Evolutionary conservation across 1,140 invertebrate species (phyloP).

Genomic region (Scaptomyza hsui): DNA sequence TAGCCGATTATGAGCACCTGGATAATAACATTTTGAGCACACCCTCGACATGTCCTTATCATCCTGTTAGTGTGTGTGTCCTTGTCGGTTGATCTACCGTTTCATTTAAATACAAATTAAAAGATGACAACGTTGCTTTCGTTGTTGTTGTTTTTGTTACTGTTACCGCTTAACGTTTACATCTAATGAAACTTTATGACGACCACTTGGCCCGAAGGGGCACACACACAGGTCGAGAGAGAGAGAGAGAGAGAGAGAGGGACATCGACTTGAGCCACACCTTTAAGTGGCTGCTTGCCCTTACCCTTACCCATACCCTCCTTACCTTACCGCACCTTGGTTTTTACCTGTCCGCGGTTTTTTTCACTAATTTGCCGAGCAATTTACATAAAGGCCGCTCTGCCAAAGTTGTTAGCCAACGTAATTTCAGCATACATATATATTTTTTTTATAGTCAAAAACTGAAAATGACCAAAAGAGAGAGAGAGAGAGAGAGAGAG

Average conservation of each 20-base stretch:
- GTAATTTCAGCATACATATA: constrained; percentile 61
- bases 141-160: constrained; percentile 33
- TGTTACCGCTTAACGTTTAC: constrained; percentile 58
- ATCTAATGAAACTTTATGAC: constrained; percentile 73
- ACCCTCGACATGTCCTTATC: constrained; percentile 15
- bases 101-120: constrained; percentile 79
- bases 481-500: constrained; percentile 2
- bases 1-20: constrained; percentile 41
- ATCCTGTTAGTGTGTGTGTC: background rate
- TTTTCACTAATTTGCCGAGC: constrained; percentile 69
- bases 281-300: constrained; percentile 35
- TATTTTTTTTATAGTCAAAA: constrained; percentile 16
- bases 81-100: constrained; percentile 45
- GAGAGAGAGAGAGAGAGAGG: background rate
- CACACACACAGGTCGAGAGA: constrained; percentile 27
- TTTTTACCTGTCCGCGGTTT: constrained; percentile 30
- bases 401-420: constrained; percentile 48
- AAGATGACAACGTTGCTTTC: constrained; percentile 49
- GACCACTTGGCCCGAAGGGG: constrained; percentile 42
- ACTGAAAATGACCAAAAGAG: constrained; percentile 8
- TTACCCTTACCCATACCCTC: background rate
- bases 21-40: constrained; percentile 33
- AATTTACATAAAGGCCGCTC: constrained; percentile 71
- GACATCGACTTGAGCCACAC: constrained; percentile 39
- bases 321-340: background rate